Evolutionary conservation across 2,113 vertebrate genomes (phyloP), one percentile per base, ranked within the genome.

Genomic region (Phoxinus phoxinus): DNA sequence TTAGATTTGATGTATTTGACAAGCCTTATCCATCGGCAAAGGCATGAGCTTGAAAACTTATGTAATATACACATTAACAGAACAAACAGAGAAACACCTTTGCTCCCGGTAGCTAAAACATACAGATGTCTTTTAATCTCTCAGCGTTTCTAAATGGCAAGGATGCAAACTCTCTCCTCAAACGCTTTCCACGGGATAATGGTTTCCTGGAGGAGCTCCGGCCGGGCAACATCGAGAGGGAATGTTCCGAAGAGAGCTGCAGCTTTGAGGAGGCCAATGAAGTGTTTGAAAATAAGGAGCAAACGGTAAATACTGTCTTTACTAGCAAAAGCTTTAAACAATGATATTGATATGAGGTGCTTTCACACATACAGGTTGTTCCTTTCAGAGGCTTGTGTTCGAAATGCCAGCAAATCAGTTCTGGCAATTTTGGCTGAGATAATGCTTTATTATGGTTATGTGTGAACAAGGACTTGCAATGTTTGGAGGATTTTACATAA

Each of bases 231-330:
- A 95, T 97, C 0, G 96, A 97, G 90, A 92, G 95, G 0, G 96
- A 97, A 90, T 97, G 96, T 88, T 91, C 94, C 1, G 96, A 96
- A 83, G 96, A 97, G 91, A 94, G 95, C 92, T 97, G 96, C 94
- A 96, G 96, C 91, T 96, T 97, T 0, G 96, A 97, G 88, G 96
- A 97, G 84, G 96, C 96, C 92, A 96, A 96, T 86, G 97, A 97
- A 69, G 96, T 96, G 80, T 97, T 96, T 7, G 96, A 97, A 89
- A 95, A 96, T 94, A 96, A 97, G 87, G 96, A 97, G 91, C 93
- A 94, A 90, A 96, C 96, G 92, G 96, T 96, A 88, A 89, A 88
- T 35, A 8, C 25, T 76, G 44, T 76, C 25, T 53, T 23, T 9
- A 30, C 53, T 58, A 9, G 19, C 44, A 10, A 71, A 23, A 71